Evolutionary conservation across 2,797 vertebrate genomes (phyloP).

Genomic region (Morus bassanus): DNA sequence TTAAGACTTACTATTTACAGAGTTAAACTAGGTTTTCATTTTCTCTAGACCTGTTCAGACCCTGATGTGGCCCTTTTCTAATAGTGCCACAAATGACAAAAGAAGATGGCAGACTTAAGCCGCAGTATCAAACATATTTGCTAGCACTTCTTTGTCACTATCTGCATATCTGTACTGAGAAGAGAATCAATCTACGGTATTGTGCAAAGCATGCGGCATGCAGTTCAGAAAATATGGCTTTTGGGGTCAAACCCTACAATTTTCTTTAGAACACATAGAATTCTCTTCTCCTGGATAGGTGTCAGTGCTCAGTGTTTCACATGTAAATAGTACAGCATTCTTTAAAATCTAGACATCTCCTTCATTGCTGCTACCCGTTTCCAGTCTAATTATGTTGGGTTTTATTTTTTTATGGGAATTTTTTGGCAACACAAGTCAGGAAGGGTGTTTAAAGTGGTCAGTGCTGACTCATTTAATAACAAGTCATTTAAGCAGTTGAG

Average conservation of each 20-base stretch:
- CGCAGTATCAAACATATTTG: neutral
- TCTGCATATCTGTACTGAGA: neutral
- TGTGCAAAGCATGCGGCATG: neutral
- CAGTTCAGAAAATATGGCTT: neutral
- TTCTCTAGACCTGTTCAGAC: neutral
- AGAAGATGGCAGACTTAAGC: neutral
- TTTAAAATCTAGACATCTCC: neutral
- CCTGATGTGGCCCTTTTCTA: neutral
- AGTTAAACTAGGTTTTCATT: neutral
- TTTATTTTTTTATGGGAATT: conserved; percentile 5
- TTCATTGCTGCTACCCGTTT: neutral
- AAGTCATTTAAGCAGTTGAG: neutral
- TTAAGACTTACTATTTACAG: neutral
- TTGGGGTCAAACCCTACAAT: neutral
- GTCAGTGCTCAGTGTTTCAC: neutral
- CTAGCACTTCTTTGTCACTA: neutral
- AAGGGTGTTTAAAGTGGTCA: conserved; percentile 40
- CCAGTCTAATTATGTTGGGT: neutral
- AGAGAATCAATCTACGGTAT: neutral
- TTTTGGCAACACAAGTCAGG: conserved; percentile 13
- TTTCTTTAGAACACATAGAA: neutral
- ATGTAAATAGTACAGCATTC: neutral
- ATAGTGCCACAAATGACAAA: neutral
- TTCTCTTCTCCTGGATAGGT: neutral
- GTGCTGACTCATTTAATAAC: conserved; percentile 45